phyloP scores from a whole-genome alignment of 2,888 invertebrate genomes.

The Hemithea aestivaria region DNA sequence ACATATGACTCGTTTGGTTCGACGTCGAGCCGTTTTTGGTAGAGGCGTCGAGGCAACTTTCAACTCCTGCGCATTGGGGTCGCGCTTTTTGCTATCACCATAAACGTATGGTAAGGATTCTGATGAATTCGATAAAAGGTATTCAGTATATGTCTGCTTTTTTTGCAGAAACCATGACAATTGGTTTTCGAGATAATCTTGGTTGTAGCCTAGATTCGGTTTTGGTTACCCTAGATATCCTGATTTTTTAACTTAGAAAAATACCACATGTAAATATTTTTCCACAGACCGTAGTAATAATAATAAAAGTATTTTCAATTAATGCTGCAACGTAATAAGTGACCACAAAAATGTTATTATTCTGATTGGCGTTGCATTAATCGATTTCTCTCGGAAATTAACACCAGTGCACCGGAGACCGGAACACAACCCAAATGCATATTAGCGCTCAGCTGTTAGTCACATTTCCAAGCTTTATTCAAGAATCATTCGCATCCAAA shows the following conservation, averaged over 20 bases:
- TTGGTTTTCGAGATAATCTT: too few species aligned
- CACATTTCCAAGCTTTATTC: constrained; percentile 16
- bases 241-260: too few species aligned
- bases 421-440: constrained; percentile 1
- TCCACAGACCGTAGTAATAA: too few species aligned
- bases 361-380: not conserved
- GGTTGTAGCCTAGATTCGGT: too few species aligned
- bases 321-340: too few species aligned
- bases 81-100: constrained; percentile 43
- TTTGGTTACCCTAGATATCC: too few species aligned
- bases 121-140: constrained; percentile 13
- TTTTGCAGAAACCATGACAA: too few species aligned
- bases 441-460: constrained; percentile 12
- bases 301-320: too few species aligned
- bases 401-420: constrained; percentile 5
- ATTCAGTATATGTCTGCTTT: constrained; percentile 16
- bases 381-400: constrained; percentile 1
- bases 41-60: constrained; percentile 48
- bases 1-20: constrained; percentile 31
- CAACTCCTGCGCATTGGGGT: constrained; percentile 49
- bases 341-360: too few species aligned
- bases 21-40: constrained; percentile 48
- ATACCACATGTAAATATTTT: too few species aligned
- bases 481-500: constrained; percentile 16
- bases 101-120: constrained; percentile 32